A percentile compares a stretch with the other conserved stretches of the same genome.
Evolutionary conservation across 2,797 vertebrate species (phyloP).

Genomic region (Enteromius mattozi): DNA sequence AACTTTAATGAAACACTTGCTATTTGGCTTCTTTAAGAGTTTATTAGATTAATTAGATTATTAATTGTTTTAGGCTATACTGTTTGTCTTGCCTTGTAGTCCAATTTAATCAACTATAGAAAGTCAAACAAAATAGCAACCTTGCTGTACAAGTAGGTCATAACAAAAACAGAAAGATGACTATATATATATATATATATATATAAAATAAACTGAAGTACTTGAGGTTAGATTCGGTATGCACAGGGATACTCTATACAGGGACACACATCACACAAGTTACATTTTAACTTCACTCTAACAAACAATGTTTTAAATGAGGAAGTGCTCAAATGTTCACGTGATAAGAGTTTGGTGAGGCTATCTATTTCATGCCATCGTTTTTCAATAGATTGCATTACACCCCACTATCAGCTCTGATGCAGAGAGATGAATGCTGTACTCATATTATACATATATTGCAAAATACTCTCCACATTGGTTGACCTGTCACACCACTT

Average conservation of each 20-base stretch:
- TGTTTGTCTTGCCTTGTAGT: neutral
- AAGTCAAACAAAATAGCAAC: neutral
- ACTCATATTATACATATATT: neutral
- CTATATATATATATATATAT: too few species aligned
- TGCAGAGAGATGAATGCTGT: neutral
- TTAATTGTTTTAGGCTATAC: neutral
- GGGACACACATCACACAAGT: conserved; percentile 57
- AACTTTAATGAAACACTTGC: neutral
- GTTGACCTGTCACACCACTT: neutral
- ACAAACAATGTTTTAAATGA: conserved; percentile 58
- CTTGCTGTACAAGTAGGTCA: neutral
- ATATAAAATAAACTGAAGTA: neutral
- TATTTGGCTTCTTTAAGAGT: neutral
- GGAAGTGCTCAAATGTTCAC: conserved; percentile 53
- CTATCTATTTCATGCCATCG: conserved; percentile 5
- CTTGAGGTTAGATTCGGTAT: neutral
- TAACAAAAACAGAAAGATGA: neutral
- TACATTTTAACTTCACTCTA: conserved; percentile 73
- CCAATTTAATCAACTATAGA: neutral
- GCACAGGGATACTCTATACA: neutral
- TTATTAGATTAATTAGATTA: too few species aligned
- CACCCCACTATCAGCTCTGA: neutral
- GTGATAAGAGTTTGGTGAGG: conserved; percentile 10
- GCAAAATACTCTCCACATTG: neutral
- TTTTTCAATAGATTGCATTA: conserved; percentile 35